These are phyloP conservation scores for Plebejus anna DNA, from an alignment of 2,888 invertebrate genomes.

Conservation along the genomic window DNA sequence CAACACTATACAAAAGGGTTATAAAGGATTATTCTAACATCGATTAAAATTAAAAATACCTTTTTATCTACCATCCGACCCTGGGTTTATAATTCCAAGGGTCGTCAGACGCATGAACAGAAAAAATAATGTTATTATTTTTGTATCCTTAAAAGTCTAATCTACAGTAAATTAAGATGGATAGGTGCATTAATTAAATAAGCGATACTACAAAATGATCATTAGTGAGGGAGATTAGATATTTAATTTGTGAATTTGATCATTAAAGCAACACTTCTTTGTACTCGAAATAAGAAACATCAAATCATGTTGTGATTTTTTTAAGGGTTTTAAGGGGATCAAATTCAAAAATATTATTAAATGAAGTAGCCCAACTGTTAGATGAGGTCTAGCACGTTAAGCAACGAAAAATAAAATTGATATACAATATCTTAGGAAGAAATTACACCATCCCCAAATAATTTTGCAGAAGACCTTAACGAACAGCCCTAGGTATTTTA, in stretches of 20 bases:
- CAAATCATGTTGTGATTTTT: too few species aligned
- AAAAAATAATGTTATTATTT: conserved; percentile 4
- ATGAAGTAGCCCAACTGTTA: not conserved
- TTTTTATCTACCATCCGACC: conserved; percentile 28
- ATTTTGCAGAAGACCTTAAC: too few species aligned
- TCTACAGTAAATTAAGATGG: not conserved
- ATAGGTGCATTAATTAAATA: not conserved
- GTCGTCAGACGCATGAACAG: conserved; percentile 3
- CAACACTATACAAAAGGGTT: not conserved
- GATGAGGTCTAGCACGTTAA: conserved; percentile 4
- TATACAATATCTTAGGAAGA: conserved; percentile 9
- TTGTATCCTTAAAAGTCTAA: not conserved
- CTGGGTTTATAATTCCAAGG: conserved; percentile 2
- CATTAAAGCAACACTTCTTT: not conserved
- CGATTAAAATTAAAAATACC: conserved; percentile 17
- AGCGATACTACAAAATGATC: conserved; percentile 8
- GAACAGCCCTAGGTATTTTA: not conserved
- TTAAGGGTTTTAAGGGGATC: not conserved
- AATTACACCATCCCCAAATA: not conserved
- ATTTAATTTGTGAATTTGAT: conserved; percentile 24
- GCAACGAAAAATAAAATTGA: conserved; percentile 22
- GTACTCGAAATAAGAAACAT: not conserved
- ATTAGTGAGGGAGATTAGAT: not conserved
- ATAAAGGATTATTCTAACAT: not conserved
- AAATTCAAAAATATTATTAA: conserved; percentile 25